Percentiles rank a stretch among this genome's conserved stretches.
phyloP scores from a whole-genome alignment of 2,113 vertebrate species.

The Natator depressus region DNA sequence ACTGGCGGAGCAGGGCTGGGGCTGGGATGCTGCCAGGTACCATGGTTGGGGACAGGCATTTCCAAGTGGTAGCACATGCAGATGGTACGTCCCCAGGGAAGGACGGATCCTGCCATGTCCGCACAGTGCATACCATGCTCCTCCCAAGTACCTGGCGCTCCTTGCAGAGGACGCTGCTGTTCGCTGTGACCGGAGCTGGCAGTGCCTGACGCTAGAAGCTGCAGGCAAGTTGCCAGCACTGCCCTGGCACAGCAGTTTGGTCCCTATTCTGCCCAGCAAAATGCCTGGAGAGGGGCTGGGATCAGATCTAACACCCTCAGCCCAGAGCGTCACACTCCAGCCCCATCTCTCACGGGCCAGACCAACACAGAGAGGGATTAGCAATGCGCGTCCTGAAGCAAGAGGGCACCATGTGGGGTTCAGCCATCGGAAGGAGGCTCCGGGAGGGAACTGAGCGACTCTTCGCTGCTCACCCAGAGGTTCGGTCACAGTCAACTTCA shows the following conservation, averaged over 20 bases:
- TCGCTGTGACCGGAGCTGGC: neutral
- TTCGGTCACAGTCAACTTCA: too few species aligned
- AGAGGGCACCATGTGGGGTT: too few species aligned
- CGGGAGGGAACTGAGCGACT: too few species aligned
- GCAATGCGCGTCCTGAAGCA: too few species aligned
- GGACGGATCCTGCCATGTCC: neutral
- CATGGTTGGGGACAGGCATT: neutral
- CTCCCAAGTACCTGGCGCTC: neutral
- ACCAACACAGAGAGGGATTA: too few species aligned
- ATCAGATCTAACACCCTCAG: too few species aligned
- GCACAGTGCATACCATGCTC: neutral
- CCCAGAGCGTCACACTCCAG: too few species aligned
- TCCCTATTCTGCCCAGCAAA: neutral
- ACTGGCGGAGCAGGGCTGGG: neutral
- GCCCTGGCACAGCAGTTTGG: neutral
- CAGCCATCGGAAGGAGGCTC: too few species aligned
- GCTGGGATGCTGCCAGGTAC: neutral
- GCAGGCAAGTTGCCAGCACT: neutral
- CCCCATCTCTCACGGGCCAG: too few species aligned
- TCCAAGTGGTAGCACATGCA: neutral
- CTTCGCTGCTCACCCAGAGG: too few species aligned
- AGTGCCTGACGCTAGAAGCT: neutral
- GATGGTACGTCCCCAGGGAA: neutral
- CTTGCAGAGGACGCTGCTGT: too few species aligned
- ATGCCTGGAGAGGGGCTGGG: neutral